Conservation (phyloP, 2,113 vertebrate species). For the Pan troglodytes region NHGRI_mPanTro3-v2.1_pri NC_072398.2:169883001-169883500, state of each 20-base stretch:
- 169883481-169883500: conserved; percentile 20
- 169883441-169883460: conserved; percentile 19
- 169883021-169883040: conserved; percentile 77
- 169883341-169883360: background rate
- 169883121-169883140: conserved; percentile 71
- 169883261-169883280: conserved; percentile 17
- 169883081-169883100: conserved; percentile 79
- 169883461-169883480: conserved; percentile 40
- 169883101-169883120: conserved; percentile 75
- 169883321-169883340: conserved; percentile 39
- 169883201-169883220: conserved; percentile 70
- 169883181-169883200: conserved; percentile 70
- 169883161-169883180: conserved; percentile 71
- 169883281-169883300: conserved; percentile 7
- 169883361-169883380: background rate
- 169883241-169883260: conserved; percentile 69
- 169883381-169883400: conserved; percentile 15
- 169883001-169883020: conserved; percentile 68
- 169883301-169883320: conserved; percentile 46
- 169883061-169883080: conserved; percentile 76
- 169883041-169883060: conserved; percentile 76
- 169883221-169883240: conserved; percentile 68
- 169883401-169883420: background rate
- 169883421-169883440: background rate
- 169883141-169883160: conserved; percentile 78